Percentiles rank a stretch among this genome's conserved stretches.
These are phyloP conservation scores for Lasius platythorax DNA, from an alignment of 2,888 invertebrate species.

Conservation along the genomic window DNA sequence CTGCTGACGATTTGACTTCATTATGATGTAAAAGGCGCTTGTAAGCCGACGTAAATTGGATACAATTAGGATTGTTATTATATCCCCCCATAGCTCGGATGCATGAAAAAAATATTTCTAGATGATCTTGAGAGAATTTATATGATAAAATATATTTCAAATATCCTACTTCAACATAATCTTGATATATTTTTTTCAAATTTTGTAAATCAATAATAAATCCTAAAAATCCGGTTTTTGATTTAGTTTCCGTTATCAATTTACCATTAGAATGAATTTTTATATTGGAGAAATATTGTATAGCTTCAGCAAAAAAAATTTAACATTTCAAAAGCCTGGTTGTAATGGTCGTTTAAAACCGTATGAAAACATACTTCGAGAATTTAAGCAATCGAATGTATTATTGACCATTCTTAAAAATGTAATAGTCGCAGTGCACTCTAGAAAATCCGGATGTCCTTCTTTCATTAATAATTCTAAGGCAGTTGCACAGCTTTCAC, in stretches of 20 bases:
- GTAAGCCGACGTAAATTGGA: no score
- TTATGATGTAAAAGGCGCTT: no score
- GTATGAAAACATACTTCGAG: background rate
- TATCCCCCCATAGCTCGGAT: no score
- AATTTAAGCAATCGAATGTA: constrained; percentile 23
- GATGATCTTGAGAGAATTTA: no score
- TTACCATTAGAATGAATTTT: background rate
- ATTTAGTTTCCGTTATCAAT: background rate
- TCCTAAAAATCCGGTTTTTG: constrained; percentile 24
- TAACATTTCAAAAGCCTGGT: background rate
- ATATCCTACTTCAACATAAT: no score
- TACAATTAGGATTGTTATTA: no score
- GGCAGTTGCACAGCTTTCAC: background rate
- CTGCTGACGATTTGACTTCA: no score
- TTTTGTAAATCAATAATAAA: constrained; percentile 10
- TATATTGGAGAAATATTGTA: constrained; percentile 2
- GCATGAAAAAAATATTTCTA: no score
- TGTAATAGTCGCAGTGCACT: background rate
- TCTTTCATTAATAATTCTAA: constrained; percentile 7
- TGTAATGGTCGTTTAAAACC: constrained; percentile 9
- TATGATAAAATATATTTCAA: no score
- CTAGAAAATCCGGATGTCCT: background rate
- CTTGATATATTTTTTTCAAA: no score
- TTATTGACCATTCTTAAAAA: constrained; percentile 14
- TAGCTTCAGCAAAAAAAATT: background rate